Evolutionary conservation across 2,888 invertebrate species (phyloP).

Genomic region (Meiosimyza decipiens): DNA sequence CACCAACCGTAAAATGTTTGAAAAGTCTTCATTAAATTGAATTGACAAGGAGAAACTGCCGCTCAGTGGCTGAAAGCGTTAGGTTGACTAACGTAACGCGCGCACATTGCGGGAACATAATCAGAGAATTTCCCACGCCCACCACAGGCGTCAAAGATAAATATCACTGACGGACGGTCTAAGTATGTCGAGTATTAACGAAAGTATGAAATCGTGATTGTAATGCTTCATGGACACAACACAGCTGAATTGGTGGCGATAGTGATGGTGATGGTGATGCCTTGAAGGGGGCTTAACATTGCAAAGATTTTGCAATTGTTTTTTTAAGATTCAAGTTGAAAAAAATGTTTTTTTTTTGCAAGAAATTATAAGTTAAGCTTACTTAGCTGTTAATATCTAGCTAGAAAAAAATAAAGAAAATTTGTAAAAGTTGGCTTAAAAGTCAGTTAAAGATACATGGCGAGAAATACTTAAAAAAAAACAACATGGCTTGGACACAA

Average conservation of each 20-base stretch:
- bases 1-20: slow-evolving; percentile 15
- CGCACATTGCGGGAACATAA: no score
- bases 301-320: slow-evolving; percentile 1
- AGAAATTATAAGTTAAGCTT: not conserved
- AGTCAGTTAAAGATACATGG: no score
- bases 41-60: slow-evolving; percentile 15
- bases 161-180: not conserved
- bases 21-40: slow-evolving; percentile 13
- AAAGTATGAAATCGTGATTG: slow-evolving; percentile 20
- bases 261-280: no score
- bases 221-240: not conserved
- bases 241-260: not conserved
- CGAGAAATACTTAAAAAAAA: no score
- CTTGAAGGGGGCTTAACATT: no score
- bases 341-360: no score
- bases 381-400: no score
- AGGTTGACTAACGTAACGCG: no score
- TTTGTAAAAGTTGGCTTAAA: no score
- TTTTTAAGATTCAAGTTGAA: not conserved
- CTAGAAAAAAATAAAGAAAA: no score
- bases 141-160: not conserved
- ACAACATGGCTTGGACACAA: no score
- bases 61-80: not conserved
- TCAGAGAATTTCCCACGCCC: slow-evolving; percentile 15
- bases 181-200: slow-evolving; percentile 23